phyloP scores from a whole-genome alignment of 2,888 invertebrate genomes.

The Oegoconia quadripuncta region DNA sequence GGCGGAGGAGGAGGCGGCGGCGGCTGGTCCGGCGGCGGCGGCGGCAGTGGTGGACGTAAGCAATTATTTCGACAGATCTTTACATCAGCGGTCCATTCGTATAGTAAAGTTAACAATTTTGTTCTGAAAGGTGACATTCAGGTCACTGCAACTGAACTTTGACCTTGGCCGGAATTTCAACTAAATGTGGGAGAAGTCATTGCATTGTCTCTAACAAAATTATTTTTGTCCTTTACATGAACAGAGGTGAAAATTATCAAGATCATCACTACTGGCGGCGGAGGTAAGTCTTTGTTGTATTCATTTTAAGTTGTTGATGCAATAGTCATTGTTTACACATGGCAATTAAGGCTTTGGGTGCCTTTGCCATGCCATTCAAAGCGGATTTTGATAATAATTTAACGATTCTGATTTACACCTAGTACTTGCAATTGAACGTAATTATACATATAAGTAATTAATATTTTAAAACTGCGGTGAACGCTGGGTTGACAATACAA shows the following conservation, averaged over 20 bases:
- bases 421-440: too few relatives aligned
- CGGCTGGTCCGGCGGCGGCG: conserved; percentile 28
- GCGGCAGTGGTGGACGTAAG: conserved; percentile 36
- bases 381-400: too few relatives aligned
- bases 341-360: too few relatives aligned
- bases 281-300: conserved; percentile 36
- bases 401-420: too few relatives aligned
- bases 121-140: too few relatives aligned
- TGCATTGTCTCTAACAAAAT: background rate
- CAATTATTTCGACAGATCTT: too few relatives aligned
- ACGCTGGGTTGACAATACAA: too few relatives aligned
- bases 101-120: too few relatives aligned
- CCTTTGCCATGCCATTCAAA: too few relatives aligned
- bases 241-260: conserved; percentile 63
- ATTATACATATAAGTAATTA: too few relatives aligned
- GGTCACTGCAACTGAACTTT: background rate
- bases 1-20: conserved; percentile 30
- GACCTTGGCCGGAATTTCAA: background rate
- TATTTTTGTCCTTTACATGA: conserved; percentile 11
- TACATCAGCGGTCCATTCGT: too few relatives aligned
- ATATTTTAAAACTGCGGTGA: too few relatives aligned
- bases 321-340: background rate
- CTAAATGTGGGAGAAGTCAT: background rate
- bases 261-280: conserved; percentile 51
- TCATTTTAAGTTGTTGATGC: background rate